Conservation (phyloP, 1,140 invertebrate species). For the Zeugodacus cucurbitae region DNA sequence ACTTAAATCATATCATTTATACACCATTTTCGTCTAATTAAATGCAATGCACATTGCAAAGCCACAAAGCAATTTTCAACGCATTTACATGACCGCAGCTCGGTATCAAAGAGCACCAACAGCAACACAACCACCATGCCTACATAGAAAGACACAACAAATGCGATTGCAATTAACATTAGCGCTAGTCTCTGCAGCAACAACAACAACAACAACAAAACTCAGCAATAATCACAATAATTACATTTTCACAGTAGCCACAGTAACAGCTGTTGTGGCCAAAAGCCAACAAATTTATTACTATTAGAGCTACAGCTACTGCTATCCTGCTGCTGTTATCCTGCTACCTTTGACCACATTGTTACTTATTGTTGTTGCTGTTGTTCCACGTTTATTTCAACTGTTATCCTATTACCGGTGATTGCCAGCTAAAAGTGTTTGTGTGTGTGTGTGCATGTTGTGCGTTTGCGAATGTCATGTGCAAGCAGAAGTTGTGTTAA, state of each 20-base stretch:
- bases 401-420: neutral
- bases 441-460: neutral
- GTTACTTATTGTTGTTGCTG: neutral
- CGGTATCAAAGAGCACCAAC: neutral
- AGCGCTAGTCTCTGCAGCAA: neutral
- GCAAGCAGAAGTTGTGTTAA: conserved; percentile 13
- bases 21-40: neutral
- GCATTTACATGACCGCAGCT: neutral
- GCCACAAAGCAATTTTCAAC: neutral
- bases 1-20: neutral
- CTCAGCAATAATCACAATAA: neutral
- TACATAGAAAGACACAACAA: too few relatives aligned
- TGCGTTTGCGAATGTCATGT: neutral
- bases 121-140: neutral
- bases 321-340: neutral
- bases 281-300: neutral
- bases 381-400: neutral
- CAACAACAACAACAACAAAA: neutral
- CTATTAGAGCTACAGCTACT: neutral
- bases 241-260: neutral
- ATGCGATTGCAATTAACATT: neutral
- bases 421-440: neutral
- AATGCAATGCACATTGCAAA: neutral
- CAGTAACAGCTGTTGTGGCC: neutral
- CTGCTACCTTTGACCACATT: neutral